Evolutionary conservation across 1,140 invertebrate species (phyloP), one percentile per base, ranked within the genome.

Genomic region (Zaprionus davidi): DNA sequence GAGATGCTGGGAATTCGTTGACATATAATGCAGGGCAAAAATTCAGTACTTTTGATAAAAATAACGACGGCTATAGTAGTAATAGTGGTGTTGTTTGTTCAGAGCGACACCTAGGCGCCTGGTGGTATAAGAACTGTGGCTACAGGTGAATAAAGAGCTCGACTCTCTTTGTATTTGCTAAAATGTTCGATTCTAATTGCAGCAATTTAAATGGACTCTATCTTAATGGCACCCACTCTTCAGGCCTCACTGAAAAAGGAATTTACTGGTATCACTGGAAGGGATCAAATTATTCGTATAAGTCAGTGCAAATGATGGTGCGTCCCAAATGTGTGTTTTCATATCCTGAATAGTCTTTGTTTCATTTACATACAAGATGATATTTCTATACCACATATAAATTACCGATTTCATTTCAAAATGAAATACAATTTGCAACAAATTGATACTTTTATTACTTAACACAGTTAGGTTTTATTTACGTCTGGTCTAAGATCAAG

Each of bases 401-500:
- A 12, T 22, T 22, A 20, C n/a, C n/a, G 6, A 49, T 49, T 49
- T 49, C 5, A 22, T 53, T 20, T 24, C 17, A 17, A 51, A 53
- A 53, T 2, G 13, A 24, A 53, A n/a, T 64, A 64, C 28, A 64
- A 63, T n/a, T 51, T 51, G 13, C 26, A 56, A 13, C 58, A 67
- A 44, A 20, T 24, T 12, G 20, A 38, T 28, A 20, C 0, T 36
- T 58, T 59, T 67, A 63, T 73, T 73, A 51, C 28, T 49, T 46
- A 46, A 11, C 36, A 36, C 66, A 58, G 31, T 38, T 60, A 36
- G 13, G 28, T 67, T 44, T 24, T 65, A 44, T 65, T 31, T 12
- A 46, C 46, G 38, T 58, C 12, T 49, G 64, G 67, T 67, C 63
- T 38, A 46, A 46, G 57, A 63, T 63, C 57, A 63, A 44, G 49